These are phyloP conservation scores for Samia ricini DNA, from an alignment of 1,140 invertebrate genomes.

Conservation along the genomic window DNA sequence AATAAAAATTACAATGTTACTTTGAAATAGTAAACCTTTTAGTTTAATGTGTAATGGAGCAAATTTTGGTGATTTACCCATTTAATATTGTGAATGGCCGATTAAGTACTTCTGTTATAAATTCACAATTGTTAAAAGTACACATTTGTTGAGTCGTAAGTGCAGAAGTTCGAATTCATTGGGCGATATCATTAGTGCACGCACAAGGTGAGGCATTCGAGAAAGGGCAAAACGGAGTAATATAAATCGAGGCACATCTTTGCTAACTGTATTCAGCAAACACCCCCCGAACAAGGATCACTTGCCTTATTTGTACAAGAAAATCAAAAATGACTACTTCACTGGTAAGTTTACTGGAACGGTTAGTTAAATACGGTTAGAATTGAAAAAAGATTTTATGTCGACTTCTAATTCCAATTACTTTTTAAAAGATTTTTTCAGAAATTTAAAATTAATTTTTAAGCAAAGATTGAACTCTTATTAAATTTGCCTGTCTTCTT, in stretches of 20 bases:
- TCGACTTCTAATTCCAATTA: too few relatives aligned
- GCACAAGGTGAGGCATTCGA: constrained; percentile 72
- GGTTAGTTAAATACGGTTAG: background rate
- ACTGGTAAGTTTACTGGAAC: constrained; percentile 37
- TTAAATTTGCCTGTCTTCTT: too few relatives aligned
- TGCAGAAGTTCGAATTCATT: constrained; percentile 37
- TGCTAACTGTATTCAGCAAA: constrained; percentile 55
- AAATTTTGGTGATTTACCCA: background rate
- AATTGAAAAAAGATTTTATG: too few relatives aligned
- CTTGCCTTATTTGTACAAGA: constrained; percentile 33
- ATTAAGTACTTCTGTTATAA: background rate
- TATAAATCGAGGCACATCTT: constrained; percentile 73
- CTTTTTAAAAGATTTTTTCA: too few relatives aligned
- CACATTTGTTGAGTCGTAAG: background rate
- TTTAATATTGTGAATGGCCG: background rate
- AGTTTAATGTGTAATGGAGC: too few relatives aligned
- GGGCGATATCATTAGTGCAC: constrained; percentile 42
- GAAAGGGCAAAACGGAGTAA: constrained; percentile 70
- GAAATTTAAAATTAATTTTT: too few relatives aligned
- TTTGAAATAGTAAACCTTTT: too few relatives aligned
- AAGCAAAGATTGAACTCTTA: too few relatives aligned
- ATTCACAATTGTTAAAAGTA: background rate
- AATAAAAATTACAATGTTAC: too few relatives aligned
- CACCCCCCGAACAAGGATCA: constrained; percentile 45
- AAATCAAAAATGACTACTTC: constrained; percentile 35